Evolutionary conservation across 92 coral and sea anemone genomes (phyloP).

Genomic region (Paramuricea clavata): DNA sequence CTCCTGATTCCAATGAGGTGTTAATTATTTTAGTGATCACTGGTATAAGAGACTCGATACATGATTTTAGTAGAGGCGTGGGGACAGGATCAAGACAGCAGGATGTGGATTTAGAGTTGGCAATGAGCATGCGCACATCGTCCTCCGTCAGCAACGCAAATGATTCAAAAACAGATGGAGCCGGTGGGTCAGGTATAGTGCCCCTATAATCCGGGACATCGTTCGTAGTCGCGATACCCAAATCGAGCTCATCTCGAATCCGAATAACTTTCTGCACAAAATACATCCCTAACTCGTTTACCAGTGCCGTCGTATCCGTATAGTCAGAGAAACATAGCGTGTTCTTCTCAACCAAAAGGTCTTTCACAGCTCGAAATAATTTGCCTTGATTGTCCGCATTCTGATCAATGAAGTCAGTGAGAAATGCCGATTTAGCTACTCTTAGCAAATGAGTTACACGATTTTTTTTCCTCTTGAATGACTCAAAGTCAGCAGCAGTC

Average conservation of each 20-base stretch:
- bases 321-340: constrained; percentile 27
- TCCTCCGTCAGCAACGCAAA: constrained; percentile 15
- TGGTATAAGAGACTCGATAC: constrained; percentile 1
- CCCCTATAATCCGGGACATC: not conserved
- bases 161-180: not conserved
- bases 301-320: constrained; percentile 41
- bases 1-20: constrained; percentile 12
- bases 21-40: constrained; percentile 15
- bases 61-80: not conserved
- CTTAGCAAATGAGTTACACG: too few species aligned
- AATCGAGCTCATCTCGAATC: constrained; percentile 32
- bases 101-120: constrained; percentile 4
- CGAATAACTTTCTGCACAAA: constrained; percentile 44
- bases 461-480: too few species aligned
- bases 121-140: constrained; percentile 30
- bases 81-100: constrained; percentile 3
- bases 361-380: constrained; percentile 45
- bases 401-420: constrained; percentile 24
- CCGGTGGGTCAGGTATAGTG: not conserved
- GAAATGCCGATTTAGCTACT: constrained; percentile 35
- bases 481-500: too few species aligned
- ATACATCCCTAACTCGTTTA: constrained; percentile 29
- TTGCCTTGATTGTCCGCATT: constrained; percentile 40
- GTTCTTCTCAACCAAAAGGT: constrained; percentile 43
- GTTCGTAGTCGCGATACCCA: not conserved